Evolutionary conservation across 2,113 vertebrate genomes (phyloP).

Genomic region (Galbula dea): DNA sequence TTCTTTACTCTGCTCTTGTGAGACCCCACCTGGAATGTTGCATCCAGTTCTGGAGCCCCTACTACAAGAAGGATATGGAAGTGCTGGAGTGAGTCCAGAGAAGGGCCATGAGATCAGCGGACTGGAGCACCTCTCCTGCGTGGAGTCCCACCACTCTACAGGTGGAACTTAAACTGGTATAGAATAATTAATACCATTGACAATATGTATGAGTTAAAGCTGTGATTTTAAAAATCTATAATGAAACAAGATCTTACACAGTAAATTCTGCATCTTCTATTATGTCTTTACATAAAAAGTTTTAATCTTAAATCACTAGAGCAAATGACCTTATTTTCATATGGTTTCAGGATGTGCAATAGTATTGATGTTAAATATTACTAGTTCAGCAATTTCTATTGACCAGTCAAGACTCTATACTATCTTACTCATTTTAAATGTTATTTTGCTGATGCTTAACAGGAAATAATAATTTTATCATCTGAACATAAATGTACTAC

Average conservation of each 20-base stretch:
- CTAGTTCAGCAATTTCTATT: background rate
- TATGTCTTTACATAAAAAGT: background rate
- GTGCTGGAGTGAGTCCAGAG: no score
- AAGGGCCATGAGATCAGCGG: no score
- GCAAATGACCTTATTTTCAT: background rate
- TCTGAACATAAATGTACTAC: background rate
- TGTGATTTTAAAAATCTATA: background rate
- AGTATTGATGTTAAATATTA: background rate
- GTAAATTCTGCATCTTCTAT: background rate
- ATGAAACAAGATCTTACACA: background rate
- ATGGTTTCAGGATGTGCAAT: background rate
- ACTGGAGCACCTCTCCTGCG: no score
- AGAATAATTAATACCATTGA: background rate
- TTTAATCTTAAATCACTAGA: background rate
- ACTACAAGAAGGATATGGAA: no score
- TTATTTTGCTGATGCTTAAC: background rate
- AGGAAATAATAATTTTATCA: background rate
- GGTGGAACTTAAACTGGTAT: background rate
- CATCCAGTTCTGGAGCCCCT: no score
- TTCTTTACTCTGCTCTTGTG: no score
- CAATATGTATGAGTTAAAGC: background rate
- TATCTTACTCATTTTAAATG: background rate
- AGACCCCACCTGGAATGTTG: no score
- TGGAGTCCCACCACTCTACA: no score
- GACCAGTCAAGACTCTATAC: background rate